These are phyloP conservation scores for Oithona nana DNA, from an alignment of 2,888 invertebrate genomes.

Conservation along the genomic window DNA sequence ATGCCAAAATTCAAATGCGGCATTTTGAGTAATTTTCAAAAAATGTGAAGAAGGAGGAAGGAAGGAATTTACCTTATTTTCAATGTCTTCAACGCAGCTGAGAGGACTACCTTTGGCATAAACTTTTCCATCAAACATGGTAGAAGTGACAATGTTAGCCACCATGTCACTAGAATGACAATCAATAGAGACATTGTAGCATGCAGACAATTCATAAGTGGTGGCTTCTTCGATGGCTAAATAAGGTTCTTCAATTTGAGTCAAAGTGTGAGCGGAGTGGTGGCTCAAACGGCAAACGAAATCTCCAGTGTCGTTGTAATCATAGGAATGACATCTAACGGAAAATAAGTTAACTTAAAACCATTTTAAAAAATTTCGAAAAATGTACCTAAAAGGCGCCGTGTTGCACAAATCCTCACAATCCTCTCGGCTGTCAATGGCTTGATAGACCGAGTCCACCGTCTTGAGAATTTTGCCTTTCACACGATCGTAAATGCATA, in stretches of 20 bases:
- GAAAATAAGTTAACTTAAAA: too few species aligned
- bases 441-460: slow-evolving; percentile 59
- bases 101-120: slow-evolving; percentile 86
- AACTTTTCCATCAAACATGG: slow-evolving; percentile 79
- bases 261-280: slow-evolving; percentile 68
- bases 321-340: slow-evolving; percentile 79
- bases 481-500: slow-evolving; percentile 68
- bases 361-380: too few species aligned
- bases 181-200: slow-evolving; percentile 83
- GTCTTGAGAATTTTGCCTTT: slow-evolving; percentile 69
- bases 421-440: slow-evolving; percentile 65
- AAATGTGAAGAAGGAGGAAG: too few species aligned
- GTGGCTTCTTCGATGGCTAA: slow-evolving; percentile 58
- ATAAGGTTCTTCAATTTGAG: slow-evolving; percentile 29
- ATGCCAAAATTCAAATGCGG: too few species aligned
- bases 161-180: slow-evolving; percentile 76
- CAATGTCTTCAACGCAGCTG: slow-evolving; percentile 75
- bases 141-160: slow-evolving; percentile 72
- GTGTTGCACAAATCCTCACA: slow-evolving; percentile 71
- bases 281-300: slow-evolving; percentile 80
- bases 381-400: slow-evolving; percentile 71
- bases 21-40: too few species aligned
- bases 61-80: too few species aligned
- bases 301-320: slow-evolving; percentile 79
- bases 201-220: slow-evolving; percentile 75